These are phyloP conservation scores for Leptodactylus fallax DNA, from an alignment of 2,797 vertebrate species.

Conservation along the genomic window DNA sequence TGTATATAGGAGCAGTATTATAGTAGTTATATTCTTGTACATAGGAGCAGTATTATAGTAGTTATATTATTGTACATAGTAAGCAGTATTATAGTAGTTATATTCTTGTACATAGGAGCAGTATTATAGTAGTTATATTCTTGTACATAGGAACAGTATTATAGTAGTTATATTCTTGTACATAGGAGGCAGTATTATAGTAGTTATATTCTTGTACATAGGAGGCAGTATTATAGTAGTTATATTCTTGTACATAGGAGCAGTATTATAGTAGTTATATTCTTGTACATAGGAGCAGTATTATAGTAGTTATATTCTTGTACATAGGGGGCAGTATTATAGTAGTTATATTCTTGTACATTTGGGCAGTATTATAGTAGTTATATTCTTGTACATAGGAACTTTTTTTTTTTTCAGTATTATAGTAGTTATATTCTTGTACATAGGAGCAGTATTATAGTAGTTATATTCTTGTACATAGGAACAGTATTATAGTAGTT, in stretches of 20 bases:
- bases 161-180: conserved; percentile 7
- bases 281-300: background rate
- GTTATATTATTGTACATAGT: too few species aligned
- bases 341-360: background rate
- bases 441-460: too few species aligned
- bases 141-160: background rate
- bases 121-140: background rate
- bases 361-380: background rate
- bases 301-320: conserved; percentile 24
- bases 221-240: background rate
- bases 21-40: too few species aligned
- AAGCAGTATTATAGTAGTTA: background rate
- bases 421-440: too few species aligned
- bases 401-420: too few species aligned
- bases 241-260: background rate
- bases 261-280: conserved; percentile 7
- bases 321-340: background rate
- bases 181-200: background rate
- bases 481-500: too few species aligned
- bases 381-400: too few species aligned
- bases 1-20: too few species aligned
- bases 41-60: too few species aligned
- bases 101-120: background rate
- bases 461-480: too few species aligned
- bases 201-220: background rate